Conservation (phyloP, 2,888 invertebrate genomes). For the Callinectes sapidus region DNA sequence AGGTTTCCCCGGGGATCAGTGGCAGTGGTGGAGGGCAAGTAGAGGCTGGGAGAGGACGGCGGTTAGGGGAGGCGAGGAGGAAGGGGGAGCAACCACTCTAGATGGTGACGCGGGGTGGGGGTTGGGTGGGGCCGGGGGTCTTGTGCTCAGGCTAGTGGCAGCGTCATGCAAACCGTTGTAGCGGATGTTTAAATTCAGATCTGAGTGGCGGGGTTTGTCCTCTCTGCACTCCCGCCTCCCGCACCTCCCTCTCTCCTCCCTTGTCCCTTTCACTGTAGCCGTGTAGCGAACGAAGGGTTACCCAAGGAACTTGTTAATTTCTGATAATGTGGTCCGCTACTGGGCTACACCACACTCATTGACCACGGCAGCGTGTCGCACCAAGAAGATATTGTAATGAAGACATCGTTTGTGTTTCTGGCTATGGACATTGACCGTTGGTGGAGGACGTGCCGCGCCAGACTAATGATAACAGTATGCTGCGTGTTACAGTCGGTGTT, state of each 20-base stretch:
- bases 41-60: neutral
- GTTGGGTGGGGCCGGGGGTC: neutral
- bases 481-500: neutral
- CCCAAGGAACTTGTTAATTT: too few relatives aligned
- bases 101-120: neutral
- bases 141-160: neutral
- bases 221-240: neutral
- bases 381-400: neutral
- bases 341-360: neutral
- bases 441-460: neutral
- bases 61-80: neutral
- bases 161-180: conserved; percentile 7
- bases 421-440: neutral
- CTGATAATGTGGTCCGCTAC: neutral
- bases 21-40: neutral
- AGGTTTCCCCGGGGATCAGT: neutral
- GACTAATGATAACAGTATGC: neutral
- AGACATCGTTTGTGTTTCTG: neutral
- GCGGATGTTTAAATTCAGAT: neutral
- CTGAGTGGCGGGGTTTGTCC: neutral
- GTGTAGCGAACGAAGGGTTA: too few relatives aligned
- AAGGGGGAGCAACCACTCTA: neutral
- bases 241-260: neutral
- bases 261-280: neutral
- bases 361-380: neutral